Evolutionary conservation across 2,797 vertebrate species (phyloP), one percentile per base, ranked within the genome.

Genomic region (Aplochiton taeniatus): DNA sequence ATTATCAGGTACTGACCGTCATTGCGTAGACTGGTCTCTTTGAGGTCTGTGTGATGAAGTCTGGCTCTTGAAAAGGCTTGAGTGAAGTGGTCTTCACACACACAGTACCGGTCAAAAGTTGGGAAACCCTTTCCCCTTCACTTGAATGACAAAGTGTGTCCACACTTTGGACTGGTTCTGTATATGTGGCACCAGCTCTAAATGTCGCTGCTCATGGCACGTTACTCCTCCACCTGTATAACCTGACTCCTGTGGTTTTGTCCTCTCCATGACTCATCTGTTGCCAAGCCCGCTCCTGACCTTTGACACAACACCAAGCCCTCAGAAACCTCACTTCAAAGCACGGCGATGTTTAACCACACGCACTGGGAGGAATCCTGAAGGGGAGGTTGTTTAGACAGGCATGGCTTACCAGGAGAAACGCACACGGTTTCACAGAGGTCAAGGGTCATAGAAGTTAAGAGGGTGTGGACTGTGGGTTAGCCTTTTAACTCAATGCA

Each of bases 311-410:
- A 18, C 17, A 20, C 11, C 4, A 4, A 50, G 61, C 69, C 59
- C 74, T 65, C 69, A 69, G 66, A 61, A 14, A 47, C 69, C 57
- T 53, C 70, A 43, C 19, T 2, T 61, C 61, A 75, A 44, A 66
- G 71, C 63, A 61, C 49, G 11, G 63, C 4, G 1, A 2, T 73
- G 59, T 62, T 58, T 17, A 57, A 72, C 65, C 50, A 75, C 66
- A 73, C 66, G 4, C 7, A 41, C 11, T 16, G 59, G 68, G 2
- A 31, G 6, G 31, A 31, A 31, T 31, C 2, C 6, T 31, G 31
- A 58, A 0, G 8, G 56, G 52, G 8, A 17, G 6, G 9, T 20
- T 5, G 58, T 14, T 60, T 12, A 59, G 51, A 50, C 58, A 63
- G 9, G 42, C 47, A 68, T 43, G 56, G 31, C 18, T 45, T 67